Evolutionary conservation across 2,797 vertebrate species (phyloP).

Genomic region (Sphenopsis melanotis): DNA sequence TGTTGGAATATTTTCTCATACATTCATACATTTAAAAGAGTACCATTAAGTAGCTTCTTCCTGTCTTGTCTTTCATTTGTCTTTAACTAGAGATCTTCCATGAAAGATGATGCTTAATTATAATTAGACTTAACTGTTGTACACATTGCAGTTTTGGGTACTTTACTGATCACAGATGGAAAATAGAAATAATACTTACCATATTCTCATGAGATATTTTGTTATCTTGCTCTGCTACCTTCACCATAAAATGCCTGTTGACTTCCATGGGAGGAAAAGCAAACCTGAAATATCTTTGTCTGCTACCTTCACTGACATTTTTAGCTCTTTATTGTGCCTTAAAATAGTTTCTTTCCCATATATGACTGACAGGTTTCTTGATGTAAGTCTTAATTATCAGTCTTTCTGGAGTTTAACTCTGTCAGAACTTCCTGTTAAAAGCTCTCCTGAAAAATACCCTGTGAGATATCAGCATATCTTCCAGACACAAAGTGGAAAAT

Average conservation of each 20-base stretch:
- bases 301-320: neutral
- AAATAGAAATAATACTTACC: neutral
- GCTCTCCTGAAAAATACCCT: neutral
- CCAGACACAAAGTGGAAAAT: neutral
- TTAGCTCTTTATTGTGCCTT: neutral
- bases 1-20: neutral
- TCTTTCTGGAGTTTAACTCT: neutral
- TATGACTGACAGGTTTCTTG: constrained; percentile 14
- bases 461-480: neutral
- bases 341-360: constrained; percentile 14
- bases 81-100: neutral
- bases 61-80: neutral
- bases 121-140: neutral
- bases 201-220: neutral
- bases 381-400: constrained; percentile 14
- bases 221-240: neutral
- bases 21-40: neutral
- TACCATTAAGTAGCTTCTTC: neutral
- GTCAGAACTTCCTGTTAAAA: constrained; percentile 1
- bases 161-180: neutral
- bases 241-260: neutral
- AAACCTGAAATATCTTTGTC: neutral
- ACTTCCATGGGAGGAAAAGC: neutral
- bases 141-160: neutral
- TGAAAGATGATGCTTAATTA: neutral